These are phyloP conservation scores for Sternarchorhynchus goeldii DNA, from an alignment of 2,797 vertebrate species.

Conservation along the genomic window DNA sequence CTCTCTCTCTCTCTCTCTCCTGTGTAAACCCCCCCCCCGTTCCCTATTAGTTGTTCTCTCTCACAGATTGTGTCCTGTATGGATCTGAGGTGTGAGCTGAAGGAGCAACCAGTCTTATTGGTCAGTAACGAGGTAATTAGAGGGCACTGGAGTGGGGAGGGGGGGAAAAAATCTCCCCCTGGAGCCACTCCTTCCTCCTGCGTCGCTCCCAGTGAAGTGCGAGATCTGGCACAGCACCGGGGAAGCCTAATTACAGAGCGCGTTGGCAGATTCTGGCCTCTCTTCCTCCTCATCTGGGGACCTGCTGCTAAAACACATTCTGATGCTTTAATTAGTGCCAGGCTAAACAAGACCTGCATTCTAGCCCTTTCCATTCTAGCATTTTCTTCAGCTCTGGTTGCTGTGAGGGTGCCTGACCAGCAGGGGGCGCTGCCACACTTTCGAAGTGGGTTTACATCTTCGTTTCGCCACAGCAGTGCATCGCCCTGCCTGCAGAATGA, in stretches of 20 bases:
- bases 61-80: slow-evolving; percentile 64
- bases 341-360: slow-evolving; percentile 73
- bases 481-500: slow-evolving; percentile 37
- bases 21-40: not conserved
- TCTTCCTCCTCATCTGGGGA: slow-evolving; percentile 83
- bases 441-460: not conserved
- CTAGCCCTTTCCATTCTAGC: slow-evolving; percentile 48
- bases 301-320: slow-evolving; percentile 79
- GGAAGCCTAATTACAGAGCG: slow-evolving; percentile 80
- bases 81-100: slow-evolving; percentile 74
- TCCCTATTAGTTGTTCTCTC: slow-evolving; percentile 29
- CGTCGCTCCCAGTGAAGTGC: slow-evolving; percentile 71
- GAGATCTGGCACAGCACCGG: slow-evolving; percentile 76
- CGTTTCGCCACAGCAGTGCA: not conserved
- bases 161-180: slow-evolving; percentile 52
- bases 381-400: slow-evolving; percentile 35
- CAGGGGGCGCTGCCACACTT: slow-evolving; percentile 70
- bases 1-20: too few relatives aligned
- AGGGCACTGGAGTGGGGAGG: slow-evolving; percentile 69
- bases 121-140: slow-evolving; percentile 81
- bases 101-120: slow-evolving; percentile 71
- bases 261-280: slow-evolving; percentile 77
- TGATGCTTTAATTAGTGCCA: slow-evolving; percentile 78
- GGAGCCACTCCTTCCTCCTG: slow-evolving; percentile 56
- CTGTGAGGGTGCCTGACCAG: slow-evolving; percentile 53